Percentiles rank a stretch among this genome's conserved stretches.
Conservation (phyloP, 2,113 vertebrate species). For the Aramus guarauna region DNA sequence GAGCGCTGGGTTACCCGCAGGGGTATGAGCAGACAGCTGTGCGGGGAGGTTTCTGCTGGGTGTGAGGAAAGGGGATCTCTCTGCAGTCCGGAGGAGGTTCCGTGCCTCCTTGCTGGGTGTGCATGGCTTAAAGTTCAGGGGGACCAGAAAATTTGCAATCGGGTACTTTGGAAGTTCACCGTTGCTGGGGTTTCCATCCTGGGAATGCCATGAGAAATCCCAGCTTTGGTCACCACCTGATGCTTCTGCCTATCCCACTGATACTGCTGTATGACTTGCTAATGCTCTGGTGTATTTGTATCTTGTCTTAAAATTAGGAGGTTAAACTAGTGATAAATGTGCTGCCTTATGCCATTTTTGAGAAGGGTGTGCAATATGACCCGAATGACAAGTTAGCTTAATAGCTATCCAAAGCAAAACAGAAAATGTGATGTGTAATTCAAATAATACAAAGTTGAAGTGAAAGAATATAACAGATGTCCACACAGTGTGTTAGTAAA, state of each 20-base stretch:
- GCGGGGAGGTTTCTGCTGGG: not conserved
- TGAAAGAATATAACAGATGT: not conserved
- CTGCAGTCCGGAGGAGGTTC: rapidly evolving
- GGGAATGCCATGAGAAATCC: not conserved
- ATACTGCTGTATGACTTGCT: not conserved
- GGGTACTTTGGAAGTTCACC: rapidly evolving
- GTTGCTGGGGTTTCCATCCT: not conserved
- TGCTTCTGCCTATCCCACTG: not conserved
- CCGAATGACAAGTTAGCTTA: not conserved
- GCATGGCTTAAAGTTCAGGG: not conserved
- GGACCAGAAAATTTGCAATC: not conserved
- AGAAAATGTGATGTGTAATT: not conserved
- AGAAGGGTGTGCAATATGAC: not conserved
- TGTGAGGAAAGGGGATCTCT: not conserved
- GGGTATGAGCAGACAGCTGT: not conserved
- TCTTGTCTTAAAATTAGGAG: not conserved
- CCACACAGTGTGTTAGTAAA: not conserved
- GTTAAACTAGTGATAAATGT: not conserved
- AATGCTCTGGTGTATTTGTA: not conserved
- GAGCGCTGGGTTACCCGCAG: rapidly evolving
- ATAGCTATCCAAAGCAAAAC: not conserved
- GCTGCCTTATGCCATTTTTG: not conserved
- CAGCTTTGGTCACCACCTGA: rapidly evolving
- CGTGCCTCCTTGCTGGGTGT: not conserved
- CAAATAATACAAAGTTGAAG: not conserved